Conservation (phyloP, 2,797 vertebrate species). For the Catostomus latipinnis region DNA sequence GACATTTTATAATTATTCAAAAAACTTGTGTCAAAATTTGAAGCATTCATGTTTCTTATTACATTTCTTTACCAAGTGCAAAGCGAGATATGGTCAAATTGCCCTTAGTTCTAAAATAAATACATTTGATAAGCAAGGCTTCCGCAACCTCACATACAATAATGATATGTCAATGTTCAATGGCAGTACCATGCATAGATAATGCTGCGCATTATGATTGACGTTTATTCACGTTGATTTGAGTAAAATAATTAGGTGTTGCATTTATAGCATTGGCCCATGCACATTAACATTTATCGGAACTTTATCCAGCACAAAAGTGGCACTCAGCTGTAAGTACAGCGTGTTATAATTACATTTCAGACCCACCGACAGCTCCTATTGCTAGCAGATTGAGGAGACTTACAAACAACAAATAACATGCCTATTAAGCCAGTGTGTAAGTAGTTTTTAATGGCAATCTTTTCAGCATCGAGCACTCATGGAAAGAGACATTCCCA, state of each 20-base stretch:
- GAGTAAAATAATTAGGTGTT: no score
- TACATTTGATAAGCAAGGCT: neutral
- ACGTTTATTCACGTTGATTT: no score
- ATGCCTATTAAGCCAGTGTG: conserved; percentile 12
- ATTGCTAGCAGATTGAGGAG: neutral
- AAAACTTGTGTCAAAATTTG: no score
- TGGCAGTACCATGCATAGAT: neutral
- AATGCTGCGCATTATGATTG: neutral
- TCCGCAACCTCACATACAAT: neutral
- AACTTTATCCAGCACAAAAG: no score
- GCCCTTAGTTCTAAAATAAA: neutral
- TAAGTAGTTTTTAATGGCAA: conserved; percentile 16
- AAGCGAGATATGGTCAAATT: neutral
- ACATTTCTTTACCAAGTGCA: no score
- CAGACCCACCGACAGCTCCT: conserved; percentile 9
- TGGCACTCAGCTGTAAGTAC: neutral
- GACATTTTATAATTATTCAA: no score
- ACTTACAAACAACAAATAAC: neutral
- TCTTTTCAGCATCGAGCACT: conserved; percentile 6
- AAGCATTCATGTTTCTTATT: no score
- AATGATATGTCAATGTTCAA: neutral
- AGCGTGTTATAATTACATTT: conserved; percentile 25
- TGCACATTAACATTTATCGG: no score
- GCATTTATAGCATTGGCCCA: no score
- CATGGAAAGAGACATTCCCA: conserved; percentile 12